Conservation (phyloP, 2,113 vertebrate species). For the Phainopepla nitens region DNA sequence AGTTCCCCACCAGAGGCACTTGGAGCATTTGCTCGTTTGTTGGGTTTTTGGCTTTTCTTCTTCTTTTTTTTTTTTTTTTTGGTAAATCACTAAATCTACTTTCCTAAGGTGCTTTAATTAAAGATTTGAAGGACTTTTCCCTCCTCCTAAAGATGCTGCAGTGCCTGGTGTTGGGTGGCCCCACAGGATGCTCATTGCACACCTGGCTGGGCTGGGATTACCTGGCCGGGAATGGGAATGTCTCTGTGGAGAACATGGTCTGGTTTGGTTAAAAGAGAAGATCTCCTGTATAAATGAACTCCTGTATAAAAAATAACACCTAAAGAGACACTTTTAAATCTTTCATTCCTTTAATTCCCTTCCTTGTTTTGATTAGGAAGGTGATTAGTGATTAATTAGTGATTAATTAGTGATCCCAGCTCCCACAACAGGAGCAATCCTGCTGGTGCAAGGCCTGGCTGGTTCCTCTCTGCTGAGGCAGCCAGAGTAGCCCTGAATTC, state of each 20-base stretch:
- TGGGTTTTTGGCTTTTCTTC: not conserved
- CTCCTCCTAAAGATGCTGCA: not conserved
- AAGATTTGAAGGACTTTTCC: not conserved
- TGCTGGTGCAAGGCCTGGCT: not conserved
- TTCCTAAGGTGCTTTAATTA: not conserved
- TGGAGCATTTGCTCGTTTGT: not conserved
- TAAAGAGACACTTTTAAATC: not conserved
- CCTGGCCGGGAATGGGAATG: not conserved
- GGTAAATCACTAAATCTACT: not conserved
- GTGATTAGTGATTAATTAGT: not conserved
- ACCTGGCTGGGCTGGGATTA: not conserved
- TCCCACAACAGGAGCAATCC: not conserved
- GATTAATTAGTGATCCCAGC: not conserved
- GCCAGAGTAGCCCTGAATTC: not conserved
- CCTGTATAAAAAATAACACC: not conserved
- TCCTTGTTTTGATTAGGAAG: not conserved
- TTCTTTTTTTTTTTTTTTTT: not conserved
- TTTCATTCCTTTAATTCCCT: not conserved
- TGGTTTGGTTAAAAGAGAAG: not conserved
- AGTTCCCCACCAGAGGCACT: not conserved
- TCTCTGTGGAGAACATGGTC: not conserved
- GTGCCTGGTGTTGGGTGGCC: not conserved
- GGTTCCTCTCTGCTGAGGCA: not conserved
- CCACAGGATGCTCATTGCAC: not conserved
- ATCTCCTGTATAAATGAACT: not conserved